Evolutionary conservation across 2,888 invertebrate species (phyloP), one percentile per base, ranked within the genome.

Genomic region (Drosophila greeni): DNA sequence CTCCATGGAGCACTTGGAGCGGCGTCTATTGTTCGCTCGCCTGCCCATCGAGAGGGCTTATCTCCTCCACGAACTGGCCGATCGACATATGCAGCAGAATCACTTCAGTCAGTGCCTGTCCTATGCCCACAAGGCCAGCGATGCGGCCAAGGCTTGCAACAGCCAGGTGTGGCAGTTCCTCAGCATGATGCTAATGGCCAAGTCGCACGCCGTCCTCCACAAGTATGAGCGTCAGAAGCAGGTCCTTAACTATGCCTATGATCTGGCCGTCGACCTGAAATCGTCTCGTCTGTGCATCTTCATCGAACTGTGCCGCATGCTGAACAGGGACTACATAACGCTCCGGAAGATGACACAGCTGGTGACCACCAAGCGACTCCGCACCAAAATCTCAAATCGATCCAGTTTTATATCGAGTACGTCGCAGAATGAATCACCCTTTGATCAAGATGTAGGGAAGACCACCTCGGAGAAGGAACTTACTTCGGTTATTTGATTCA

Each of bases 201-300:
- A 87, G 49, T 78, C 86, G 3, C 84, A 87, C 57, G 85, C 86
- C 0, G 72, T 85, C 1, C 75, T 86, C 3, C 82, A 82, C 42
- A 87, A 87, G 57, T 78, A 82, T 20, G 87, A 87, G 51, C 84
- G 84, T 1, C 80, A 82, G 53, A 75, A 77, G n/a, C 86, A 86
- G 5, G 80, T 76, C 0, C 70, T 87, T 3, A 76, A 79, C 3
- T 72, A 66, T 7, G 85, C 86, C n/a, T 72, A 67, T 14, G 24
- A 18, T 0, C 66, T 86, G 49, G 85, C 85, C n/a, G 54, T 56
- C 36, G 60, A 55, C 0, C 73, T 87, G 0, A 82, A 85, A 12
- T 82, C 77, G n/a, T 53, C 75, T 0, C 33, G 48, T 1, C 59
- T 86, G 3, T 71, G 74, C 52, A 64, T 69, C 9, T 86, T 87